These are phyloP conservation scores for Diachrysia chrysitis DNA, from an alignment of 2,888 invertebrate species.

Conservation along the genomic window DNA sequence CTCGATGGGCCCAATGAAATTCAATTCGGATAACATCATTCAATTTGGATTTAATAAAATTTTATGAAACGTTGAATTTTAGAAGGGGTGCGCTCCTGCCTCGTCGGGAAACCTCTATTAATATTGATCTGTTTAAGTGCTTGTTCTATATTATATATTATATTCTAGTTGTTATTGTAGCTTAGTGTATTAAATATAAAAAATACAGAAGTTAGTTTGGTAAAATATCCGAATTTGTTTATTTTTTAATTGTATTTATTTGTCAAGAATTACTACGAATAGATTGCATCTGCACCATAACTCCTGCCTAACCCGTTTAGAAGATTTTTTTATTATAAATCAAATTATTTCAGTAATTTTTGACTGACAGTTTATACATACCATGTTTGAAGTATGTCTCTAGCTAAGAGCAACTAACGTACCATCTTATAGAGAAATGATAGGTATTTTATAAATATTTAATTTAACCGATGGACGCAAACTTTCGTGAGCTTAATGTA, in stretches of 20 bases:
- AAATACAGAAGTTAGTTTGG: too few species aligned
- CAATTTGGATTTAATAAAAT: conserved; percentile 16
- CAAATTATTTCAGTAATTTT: too few species aligned
- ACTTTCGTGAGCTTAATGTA: background rate
- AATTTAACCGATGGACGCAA: background rate
- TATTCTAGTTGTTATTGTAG: background rate
- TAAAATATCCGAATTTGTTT: too few species aligned
- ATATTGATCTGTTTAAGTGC: conserved; percentile 28
- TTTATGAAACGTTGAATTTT: conserved; percentile 10
- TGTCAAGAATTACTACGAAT: too few species aligned
- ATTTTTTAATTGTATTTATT: too few species aligned
- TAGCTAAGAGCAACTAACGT: too few species aligned
- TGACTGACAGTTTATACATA: too few species aligned
- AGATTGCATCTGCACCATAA: too few species aligned
- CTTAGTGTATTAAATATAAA: background rate
- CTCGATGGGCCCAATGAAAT: conserved; percentile 6
- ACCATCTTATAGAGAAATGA: background rate
- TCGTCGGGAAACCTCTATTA: background rate
- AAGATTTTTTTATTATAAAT: too few species aligned
- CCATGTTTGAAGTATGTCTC: too few species aligned
- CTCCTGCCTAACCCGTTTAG: too few species aligned
- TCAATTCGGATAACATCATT: conserved; percentile 11
- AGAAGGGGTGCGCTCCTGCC: background rate
- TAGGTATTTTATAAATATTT: background rate
- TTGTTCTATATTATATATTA: conserved; percentile 15